Base-by-base conservation (phyloP, 2,888 invertebrate species). In the Drosophila buzzatii region DNA sequence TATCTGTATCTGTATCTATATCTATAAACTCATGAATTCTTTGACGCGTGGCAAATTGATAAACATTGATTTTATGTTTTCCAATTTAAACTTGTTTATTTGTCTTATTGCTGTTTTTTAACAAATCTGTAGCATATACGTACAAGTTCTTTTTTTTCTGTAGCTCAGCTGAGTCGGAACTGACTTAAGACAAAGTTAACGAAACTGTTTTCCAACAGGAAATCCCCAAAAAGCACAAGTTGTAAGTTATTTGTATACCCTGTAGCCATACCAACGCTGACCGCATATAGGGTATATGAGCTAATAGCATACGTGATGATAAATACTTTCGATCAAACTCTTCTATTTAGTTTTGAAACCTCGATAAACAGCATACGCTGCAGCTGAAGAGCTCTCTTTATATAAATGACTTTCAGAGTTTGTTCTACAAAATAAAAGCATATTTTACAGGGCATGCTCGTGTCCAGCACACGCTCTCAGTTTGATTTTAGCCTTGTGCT, bases 161-260 rank as follows among this genome's bases (percentile, higher is more conserved):
- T 16, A 10, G 39, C 35, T 53, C 47, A 33, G 63, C 53, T 70
- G 70, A 45, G 35, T 18, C 75, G 47, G 49, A 70, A 70, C 57
- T 71, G 75, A 71, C 66, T 75, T 75, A 52, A 49, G 20, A 14
- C 52, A 76, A 76, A 70, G 42, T 76, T 76, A 31, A 41, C 23
- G 33, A 18, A 59, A 75, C 41, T 53, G 45, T 53, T 62, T 52
- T 37, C 27, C 16, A 56, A 45, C 52, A 33, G 52, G 53, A 53
- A 61, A 61, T 66, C 53, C 45, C 47, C 18, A 23, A 47, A 66
- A 62, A 41, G 64, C 33, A 64, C 39, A 63, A 64, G 45, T 49
- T 56, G 67, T 67, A 67, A 67, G 65, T 64, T 64, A 55, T 41
- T 55, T 65, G 37, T 33, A 59, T 49, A 49, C 59, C 59, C 59